phyloP scores from a whole-genome alignment of 2,888 invertebrate genomes.

The Phrixothrix hirtus region DNA sequence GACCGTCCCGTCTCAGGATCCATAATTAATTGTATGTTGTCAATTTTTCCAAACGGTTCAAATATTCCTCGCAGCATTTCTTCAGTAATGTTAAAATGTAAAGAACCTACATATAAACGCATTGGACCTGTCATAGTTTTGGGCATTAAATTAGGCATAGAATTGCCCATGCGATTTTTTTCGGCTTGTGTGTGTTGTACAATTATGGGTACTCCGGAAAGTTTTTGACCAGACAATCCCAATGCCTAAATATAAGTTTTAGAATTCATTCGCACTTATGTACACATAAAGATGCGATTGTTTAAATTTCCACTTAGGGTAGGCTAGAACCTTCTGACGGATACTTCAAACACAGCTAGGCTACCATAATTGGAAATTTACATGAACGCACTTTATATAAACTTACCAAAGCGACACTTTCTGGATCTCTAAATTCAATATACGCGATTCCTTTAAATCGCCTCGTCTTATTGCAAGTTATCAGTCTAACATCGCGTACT shows the following conservation, averaged over 20 bases:
- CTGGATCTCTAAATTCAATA: conserved; percentile 97
- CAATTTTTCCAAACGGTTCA: conserved; percentile 97
- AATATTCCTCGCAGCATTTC: conserved; percentile 98
- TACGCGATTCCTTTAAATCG: conserved; percentile 99
- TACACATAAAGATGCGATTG: no score
- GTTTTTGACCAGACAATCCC: conserved; percentile 92
- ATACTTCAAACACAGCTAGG: no score
- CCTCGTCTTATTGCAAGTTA: conserved; percentile 98
- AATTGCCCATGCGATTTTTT: conserved; percentile 89
- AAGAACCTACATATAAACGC: conserved; percentile 94
- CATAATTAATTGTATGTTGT: conserved; percentile 92
- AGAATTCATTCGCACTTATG: no score
- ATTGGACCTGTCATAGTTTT: conserved; percentile 92
- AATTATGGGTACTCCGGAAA: conserved; percentile 94
- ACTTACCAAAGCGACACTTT: conserved; percentile 89
- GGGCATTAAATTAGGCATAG: conserved; percentile 81
- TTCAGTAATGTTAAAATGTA: conserved; percentile 98
- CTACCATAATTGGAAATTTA: conserved; percentile 4
- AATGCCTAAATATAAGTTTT: conserved; percentile 89
- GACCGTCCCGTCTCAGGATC: conserved; percentile 94
- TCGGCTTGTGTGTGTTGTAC: conserved; percentile 98
- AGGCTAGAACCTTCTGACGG: no score
- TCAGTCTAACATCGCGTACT: conserved; percentile 96
- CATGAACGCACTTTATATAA: no score
- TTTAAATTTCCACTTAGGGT: no score